Evolutionary conservation across 2,113 vertebrate genomes (phyloP).

Genomic region (Balaenoptera acutorostrata): DNA sequence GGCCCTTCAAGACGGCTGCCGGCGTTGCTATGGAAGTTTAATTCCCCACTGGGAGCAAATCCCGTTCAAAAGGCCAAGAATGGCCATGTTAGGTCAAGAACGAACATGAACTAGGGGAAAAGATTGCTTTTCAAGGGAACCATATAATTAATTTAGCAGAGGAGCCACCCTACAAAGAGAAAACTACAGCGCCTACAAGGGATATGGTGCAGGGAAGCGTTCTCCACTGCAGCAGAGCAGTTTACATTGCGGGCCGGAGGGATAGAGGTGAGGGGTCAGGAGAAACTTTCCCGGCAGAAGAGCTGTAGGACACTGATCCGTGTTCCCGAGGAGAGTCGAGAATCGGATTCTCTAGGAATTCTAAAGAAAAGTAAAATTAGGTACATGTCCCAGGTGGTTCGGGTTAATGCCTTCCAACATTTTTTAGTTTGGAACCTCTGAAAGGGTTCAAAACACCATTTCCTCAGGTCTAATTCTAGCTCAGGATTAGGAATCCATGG

Average conservation of each 20-base stretch:
- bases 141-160: slow-evolving; percentile 67
- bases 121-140: slow-evolving; percentile 58
- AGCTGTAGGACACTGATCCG: background rate
- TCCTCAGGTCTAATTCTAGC: background rate
- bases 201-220: background rate
- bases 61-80: slow-evolving; percentile 65
- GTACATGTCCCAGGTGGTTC: background rate
- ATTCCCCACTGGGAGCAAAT: slow-evolving; percentile 63
- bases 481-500: background rate
- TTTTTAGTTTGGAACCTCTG: background rate
- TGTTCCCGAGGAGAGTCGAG: background rate
- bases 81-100: slow-evolving; percentile 69
- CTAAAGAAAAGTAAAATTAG: slow-evolving; percentile 12
- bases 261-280: slow-evolving; percentile 9
- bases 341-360: background rate
- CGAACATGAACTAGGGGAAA: slow-evolving; percentile 70
- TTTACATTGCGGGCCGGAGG: background rate
- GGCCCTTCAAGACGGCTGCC: slow-evolving; percentile 11
- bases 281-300: background rate
- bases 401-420: background rate
- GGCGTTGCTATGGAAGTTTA: slow-evolving; percentile 68
- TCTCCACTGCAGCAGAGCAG: background rate
- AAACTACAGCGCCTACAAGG: background rate
- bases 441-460: background rate
- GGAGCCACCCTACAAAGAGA: slow-evolving; percentile 44